Base-by-base conservation (phyloP, 1,140 invertebrate species). In the Melipona quadrifasciata region DNA sequence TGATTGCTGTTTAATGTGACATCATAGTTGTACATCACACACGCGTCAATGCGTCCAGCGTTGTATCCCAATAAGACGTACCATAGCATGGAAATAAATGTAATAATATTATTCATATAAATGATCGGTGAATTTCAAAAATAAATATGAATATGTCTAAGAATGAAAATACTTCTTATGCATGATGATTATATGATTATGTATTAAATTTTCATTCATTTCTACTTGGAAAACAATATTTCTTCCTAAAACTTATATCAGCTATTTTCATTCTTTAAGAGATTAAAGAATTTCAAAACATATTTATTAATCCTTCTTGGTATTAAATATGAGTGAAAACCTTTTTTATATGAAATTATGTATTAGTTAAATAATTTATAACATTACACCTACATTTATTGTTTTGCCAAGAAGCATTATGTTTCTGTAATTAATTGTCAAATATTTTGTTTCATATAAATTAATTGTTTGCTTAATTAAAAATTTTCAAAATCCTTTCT, bases 21-120 rank as follows among this genome's bases (percentile, higher is more conserved):
- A 92, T 93, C 92, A 94, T 92, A 91, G 93, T 93, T 91, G 94
- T 86, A 94, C 93, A 94, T 94, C 93, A 92, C 90, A 92, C 91
- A 91, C 90, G 90, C 90, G 90, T 94, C 91, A 91, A 93, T 91
- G 90, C 89, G 91, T 94, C 94, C 94, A 94, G 91, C 92, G 94
- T 94, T 93, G 93, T 89, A 92, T 94, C 91, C 94, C 94, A 89
- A 94, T 92, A 89, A 93, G 91, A 94, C 91, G 93, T 92, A 93
- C 91, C 92, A 93, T 92, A 92, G 93, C 94, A 95, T 95, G 94
- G 89, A 95, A 95, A 94, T 93, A 94, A 93, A 94, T 92, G 85
- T 84, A 84, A 91, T 70, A 91, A 88, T 81, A 92, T 93, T 93
- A 91, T 90, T 92, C 68, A 53, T 87, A 87, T 84, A 70, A 70